Percentiles rank a stretch among this genome's conserved stretches.
phyloP scores from a whole-genome alignment of 2,888 invertebrate species.

The Nymphalis urticae region DNA sequence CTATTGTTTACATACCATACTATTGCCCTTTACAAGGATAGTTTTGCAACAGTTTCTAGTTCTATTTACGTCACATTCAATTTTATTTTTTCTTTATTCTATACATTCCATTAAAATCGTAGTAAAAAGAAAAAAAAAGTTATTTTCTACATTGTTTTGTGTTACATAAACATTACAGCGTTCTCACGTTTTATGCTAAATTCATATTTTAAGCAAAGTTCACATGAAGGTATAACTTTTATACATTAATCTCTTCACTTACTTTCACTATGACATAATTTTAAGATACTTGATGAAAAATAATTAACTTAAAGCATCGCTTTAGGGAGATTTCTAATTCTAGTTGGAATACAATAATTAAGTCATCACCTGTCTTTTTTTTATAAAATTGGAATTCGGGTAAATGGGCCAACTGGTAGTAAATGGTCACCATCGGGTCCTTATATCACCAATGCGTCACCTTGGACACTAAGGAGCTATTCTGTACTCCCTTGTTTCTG shows the following conservation, averaged over 20 bases:
- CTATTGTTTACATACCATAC: too few relatives aligned
- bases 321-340: neutral
- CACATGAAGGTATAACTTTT: conserved; percentile 9
- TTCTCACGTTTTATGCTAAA: conserved; percentile 21
- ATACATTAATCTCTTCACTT: conserved; percentile 3
- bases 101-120: neutral
- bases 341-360: too few relatives aligned
- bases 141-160: conserved; percentile 14
- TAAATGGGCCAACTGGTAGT: too few relatives aligned
- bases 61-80: neutral
- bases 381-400: too few relatives aligned
- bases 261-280: conserved; percentile 23
- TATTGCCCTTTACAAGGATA: too few relatives aligned
- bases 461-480: too few relatives aligned
- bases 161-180: conserved; percentile 3
- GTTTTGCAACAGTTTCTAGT: too few relatives aligned
- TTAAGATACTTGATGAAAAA: neutral
- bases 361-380: too few relatives aligned
- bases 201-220: conserved; percentile 12
- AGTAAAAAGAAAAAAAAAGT: neutral
- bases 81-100: neutral
- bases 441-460: too few relatives aligned
- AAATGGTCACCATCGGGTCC: too few relatives aligned
- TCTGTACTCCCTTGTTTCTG: too few relatives aligned
- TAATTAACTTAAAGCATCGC: neutral